Base-by-base conservation (phyloP, 1,140 invertebrate species). In the Eupristina koningsbergeri region DNA sequence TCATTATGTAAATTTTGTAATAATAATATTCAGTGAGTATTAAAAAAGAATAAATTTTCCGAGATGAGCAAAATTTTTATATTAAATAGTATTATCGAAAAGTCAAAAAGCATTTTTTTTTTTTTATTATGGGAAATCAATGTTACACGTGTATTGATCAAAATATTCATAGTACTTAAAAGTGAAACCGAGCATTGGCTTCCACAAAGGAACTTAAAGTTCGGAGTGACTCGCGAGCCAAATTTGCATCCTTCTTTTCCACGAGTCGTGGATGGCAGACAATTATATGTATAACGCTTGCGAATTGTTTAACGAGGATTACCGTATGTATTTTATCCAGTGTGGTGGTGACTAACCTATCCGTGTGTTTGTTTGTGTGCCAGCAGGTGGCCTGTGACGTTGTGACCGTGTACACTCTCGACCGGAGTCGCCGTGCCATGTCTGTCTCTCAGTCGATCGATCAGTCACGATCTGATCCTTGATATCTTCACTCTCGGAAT, bases 341-440 rank as follows among this genome's bases (percentile, higher is more conserved):
- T 92, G 92, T 92, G 91, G 90, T 92, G 90, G 91, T 93, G 91
- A 93, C 92, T 93, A 93, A 93, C 92, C 87, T 92, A 90, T 92
- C 89, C 88, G 91, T 92, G 91, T 93, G 91, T 93, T 92, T 92
- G 91, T 92, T 92, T 93, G 91, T 93, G 91, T 93, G 92, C 91
- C 91, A 93, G 92, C 92, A 93, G 92, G 92, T 93, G 92, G 91
- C 91, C 92, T 93, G 91, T 92, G 92, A 92, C 91, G 90, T 92
- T 92, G 91, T 92, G 91, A 92, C 91, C 91, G 90, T 92, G 88
- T 92, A 89, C 84, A 85, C 90, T 91, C 88, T 92, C 89, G 89
- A 92, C 89, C 90, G 91, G 91, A 92, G 91, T 92, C 91, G 91
- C 91, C 91, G 91, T 92, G 89, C 91, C 91, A 91, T 92, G 91